These are phyloP conservation scores for Coelinius sp. DNA, from an alignment of 2,888 invertebrate genomes.

Conservation along the genomic window DNA sequence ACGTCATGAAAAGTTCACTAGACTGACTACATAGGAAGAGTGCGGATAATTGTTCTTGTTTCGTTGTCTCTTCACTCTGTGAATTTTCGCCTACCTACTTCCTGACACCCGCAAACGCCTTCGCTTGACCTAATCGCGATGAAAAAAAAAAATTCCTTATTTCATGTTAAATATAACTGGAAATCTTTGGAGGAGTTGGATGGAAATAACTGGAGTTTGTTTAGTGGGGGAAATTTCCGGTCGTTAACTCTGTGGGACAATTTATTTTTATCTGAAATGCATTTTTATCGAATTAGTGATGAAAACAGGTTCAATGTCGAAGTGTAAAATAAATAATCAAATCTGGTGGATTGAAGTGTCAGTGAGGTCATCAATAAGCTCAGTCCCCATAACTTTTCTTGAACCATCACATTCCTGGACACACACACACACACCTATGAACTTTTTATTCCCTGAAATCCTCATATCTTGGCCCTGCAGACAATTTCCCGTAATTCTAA, in stretches of 20 bases:
- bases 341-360: too few species aligned
- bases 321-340: too few species aligned
- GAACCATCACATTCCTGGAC: too few species aligned
- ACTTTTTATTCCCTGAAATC: too few species aligned
- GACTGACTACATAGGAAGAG: neutral
- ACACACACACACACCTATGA: too few species aligned
- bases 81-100: conserved; percentile 15
- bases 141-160: neutral
- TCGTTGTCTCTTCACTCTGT: conserved; percentile 16
- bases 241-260: neutral
- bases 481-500: neutral
- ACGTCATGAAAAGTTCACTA: conserved; percentile 4
- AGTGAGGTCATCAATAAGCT: too few species aligned
- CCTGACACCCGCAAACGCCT: conserved; percentile 15
- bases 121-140: conserved; percentile 18
- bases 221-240: neutral
- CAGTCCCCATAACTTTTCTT: too few species aligned
- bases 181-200: conserved; percentile 5
- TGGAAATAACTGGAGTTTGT: neutral
- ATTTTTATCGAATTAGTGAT: neutral
- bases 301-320: too few species aligned
- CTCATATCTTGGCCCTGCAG: neutral
- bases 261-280: neutral
- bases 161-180: neutral
- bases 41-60: conserved; percentile 5